Conservation (phyloP, 2,888 invertebrate species). For the Volucella zonaria region DNA sequence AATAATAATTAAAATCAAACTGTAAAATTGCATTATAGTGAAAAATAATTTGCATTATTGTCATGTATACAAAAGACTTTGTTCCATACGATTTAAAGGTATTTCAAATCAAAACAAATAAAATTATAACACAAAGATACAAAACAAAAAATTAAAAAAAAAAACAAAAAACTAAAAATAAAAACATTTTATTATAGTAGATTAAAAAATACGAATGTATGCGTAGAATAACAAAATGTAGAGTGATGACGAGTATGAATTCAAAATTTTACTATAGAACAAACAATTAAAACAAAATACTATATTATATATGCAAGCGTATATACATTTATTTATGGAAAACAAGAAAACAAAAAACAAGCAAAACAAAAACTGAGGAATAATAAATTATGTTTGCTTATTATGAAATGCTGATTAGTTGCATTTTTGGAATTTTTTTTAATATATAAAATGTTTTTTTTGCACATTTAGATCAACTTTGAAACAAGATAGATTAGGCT, state of each 20-base stretch:
- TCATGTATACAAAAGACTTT: slow-evolving; percentile 52
- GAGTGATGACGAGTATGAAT: slow-evolving; percentile 33
- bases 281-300: slow-evolving; percentile 18
- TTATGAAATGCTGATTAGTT: slow-evolving; percentile 17
- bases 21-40: slow-evolving; percentile 56
- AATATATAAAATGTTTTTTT: no score
- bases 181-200: slow-evolving; percentile 46
- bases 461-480: no score
- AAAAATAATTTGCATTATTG: slow-evolving; percentile 55
- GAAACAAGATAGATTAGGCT: no score
- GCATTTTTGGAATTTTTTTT: neutral
- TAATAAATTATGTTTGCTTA: slow-evolving; percentile 62
- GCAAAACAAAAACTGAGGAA: slow-evolving; percentile 20
- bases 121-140: slow-evolving; percentile 24
- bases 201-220: slow-evolving; percentile 43
- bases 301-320: slow-evolving; percentile 23
- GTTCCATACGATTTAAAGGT: slow-evolving; percentile 41
- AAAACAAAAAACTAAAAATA: no score
- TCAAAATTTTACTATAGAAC: slow-evolving; percentile 52
- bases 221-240: slow-evolving; percentile 51
- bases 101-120: slow-evolving; percentile 14
- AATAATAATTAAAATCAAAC: slow-evolving; percentile 30
- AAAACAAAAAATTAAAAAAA: slow-evolving; percentile 27
- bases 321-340: slow-evolving; percentile 35
- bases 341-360: no score